Percentiles rank a stretch among this genome's conserved stretches.
These are phyloP conservation scores for Tetramorium simillimum DNA, from an alignment of 1,140 invertebrate species.

Conservation along the genomic window DNA sequence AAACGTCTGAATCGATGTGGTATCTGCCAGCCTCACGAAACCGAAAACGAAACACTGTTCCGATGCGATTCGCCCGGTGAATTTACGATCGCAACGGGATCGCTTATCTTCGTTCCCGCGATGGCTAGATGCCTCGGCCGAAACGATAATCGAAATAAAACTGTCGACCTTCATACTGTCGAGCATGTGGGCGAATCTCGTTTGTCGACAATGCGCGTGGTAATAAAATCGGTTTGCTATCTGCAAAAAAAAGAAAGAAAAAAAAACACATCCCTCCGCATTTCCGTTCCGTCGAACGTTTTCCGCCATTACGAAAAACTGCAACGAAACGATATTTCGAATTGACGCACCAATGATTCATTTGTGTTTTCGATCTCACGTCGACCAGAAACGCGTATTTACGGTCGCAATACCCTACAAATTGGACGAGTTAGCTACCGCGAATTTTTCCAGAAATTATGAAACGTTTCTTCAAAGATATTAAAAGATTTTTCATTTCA, in stretches of 20 bases:
- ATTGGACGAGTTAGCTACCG: background rate
- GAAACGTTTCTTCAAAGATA: background rate
- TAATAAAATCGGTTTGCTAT: background rate
- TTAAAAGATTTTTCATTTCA: background rate
- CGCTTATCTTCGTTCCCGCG: background rate
- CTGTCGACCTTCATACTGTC: background rate
- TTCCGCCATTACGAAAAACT: background rate
- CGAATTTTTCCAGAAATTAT: background rate
- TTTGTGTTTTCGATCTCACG: background rate
- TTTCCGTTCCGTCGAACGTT: background rate
- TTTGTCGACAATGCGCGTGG: background rate
- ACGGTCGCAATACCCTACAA: background rate
- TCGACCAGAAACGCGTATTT: background rate
- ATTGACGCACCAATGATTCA: background rate
- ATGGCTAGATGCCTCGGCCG: background rate
- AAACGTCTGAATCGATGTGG: background rate
- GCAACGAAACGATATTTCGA: slow-evolving; percentile 17
- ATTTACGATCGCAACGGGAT: slow-evolving; percentile 53
- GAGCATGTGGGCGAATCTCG: background rate
- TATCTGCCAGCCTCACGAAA: background rate
- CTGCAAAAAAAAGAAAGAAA: background rate
- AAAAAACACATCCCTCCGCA: background rate
- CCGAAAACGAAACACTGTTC: background rate
- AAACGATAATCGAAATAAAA: slow-evolving; percentile 53
- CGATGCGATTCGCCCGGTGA: background rate